Evolutionary conservation across 2,888 invertebrate species (phyloP).

Genomic region (Atethmia centrago): DNA sequence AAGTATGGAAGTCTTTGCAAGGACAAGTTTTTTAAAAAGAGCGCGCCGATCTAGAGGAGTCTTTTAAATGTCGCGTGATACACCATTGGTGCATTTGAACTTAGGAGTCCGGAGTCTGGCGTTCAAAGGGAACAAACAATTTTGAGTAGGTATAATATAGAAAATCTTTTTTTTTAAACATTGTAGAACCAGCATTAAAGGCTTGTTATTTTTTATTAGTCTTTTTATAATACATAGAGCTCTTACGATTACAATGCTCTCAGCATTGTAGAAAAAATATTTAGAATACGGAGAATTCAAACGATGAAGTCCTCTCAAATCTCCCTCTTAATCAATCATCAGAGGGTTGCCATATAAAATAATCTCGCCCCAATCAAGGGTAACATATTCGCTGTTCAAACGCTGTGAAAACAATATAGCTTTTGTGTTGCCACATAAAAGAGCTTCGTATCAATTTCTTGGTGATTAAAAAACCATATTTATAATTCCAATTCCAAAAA

Average conservation of each 20-base stretch:
- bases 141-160: no score
- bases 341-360: conserved; percentile 72
- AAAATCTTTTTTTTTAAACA: no score
- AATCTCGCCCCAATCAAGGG: conserved; percentile 76
- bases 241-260: not conserved
- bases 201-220: not conserved
- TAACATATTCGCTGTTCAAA: conserved; percentile 78
- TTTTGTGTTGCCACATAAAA: conserved; percentile 81
- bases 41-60: no score
- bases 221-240: not conserved
- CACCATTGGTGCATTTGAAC: no score
- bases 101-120: no score
- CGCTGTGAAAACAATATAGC: conserved; percentile 81
- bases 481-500: conserved; percentile 5
- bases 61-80: no score
- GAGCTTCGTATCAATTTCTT: conserved; percentile 84
- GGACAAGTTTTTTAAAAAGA: no score
- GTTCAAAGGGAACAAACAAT: no score
- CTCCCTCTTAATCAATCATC: conserved; percentile 77
- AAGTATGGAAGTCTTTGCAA: no score
- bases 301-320: conserved; percentile 47
- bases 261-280: not conserved
- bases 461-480: conserved; percentile 68
- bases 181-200: no score
- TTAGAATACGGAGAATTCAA: conserved; percentile 1